These are phyloP conservation scores for Galbula dea DNA, from an alignment of 2,113 vertebrate species.

Conservation along the genomic window DNA sequence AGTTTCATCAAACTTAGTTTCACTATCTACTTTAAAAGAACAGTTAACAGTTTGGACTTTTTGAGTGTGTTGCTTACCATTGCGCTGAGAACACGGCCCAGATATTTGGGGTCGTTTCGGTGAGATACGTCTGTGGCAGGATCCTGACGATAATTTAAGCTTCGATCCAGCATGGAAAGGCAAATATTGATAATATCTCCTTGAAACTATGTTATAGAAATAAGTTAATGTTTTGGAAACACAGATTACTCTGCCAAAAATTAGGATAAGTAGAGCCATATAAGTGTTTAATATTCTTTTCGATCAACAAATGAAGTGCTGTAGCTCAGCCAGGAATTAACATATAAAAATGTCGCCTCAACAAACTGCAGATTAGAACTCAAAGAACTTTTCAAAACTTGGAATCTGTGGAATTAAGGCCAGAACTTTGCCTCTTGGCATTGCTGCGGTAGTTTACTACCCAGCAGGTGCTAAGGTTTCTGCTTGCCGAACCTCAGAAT, in stretches of 20 bases:
- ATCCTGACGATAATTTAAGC: slow-evolving; percentile 69
- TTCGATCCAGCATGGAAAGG: slow-evolving; percentile 73
- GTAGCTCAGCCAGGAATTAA: neutral
- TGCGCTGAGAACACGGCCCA: slow-evolving; percentile 76
- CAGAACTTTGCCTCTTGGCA: neutral
- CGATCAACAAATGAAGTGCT: neutral
- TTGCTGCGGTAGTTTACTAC: neutral
- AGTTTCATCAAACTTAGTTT: neutral
- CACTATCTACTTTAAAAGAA: neutral
- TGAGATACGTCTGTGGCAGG: slow-evolving; percentile 62
- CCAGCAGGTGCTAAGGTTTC: neutral
- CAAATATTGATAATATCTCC: slow-evolving; percentile 68
- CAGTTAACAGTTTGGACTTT: neutral
- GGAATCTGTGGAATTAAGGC: neutral
- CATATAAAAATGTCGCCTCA: neutral
- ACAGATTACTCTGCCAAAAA: neutral
- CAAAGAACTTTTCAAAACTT: neutral
- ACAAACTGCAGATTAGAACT: neutral
- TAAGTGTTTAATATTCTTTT: neutral
- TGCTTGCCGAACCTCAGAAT: neutral
- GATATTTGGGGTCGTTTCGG: slow-evolving; percentile 71
- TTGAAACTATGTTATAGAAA: slow-evolving; percentile 69
- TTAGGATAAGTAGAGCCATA: neutral
- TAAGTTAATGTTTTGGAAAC: neutral
- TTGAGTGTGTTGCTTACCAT: slow-evolving; percentile 68